Base-by-base conservation (phyloP, 2,113 vertebrate species). In the Falcunculus frontatus region DNA sequence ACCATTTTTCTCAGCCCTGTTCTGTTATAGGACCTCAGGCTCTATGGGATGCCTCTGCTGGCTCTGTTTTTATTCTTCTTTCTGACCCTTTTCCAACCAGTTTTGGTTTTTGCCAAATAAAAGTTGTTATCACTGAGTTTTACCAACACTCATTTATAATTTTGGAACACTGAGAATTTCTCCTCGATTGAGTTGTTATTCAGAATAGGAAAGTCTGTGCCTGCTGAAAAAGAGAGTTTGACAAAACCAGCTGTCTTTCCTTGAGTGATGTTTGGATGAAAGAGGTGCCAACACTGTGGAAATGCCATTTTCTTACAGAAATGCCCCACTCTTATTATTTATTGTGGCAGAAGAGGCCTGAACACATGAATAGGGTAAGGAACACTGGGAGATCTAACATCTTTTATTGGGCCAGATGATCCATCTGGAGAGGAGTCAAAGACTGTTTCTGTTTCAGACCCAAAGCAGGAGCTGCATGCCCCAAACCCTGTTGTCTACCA, bases 381-480 rank as follows among this genome's bases (percentile, higher is more conserved):
- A 25, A n/a, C 65, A 49, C 60, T 67, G 44, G 52, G 77, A 91
- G 18, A 67, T 18, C 30, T 60, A 30, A 18, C 52, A 35, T 33
- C 50, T 93, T 93, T 87, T 72, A 70, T 91, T 89, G 89, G 73
- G 44, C 42, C 87, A 91, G 77, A 75, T 87, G 82, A 95, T 87
- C 50, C 47, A 70, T 47, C 74, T 95, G 87, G 91, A 94, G 93
- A 67, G 56, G 52, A 87, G 35, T 91, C 86, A 86, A 69, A 92
- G n/a, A 6, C 23, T 55, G 26, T 49, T 90, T 87, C 78, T 79
- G 47, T 33, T 89, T 87, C 47, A 91, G 84, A 76, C 81, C 76
- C 93, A 73, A 59, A 91, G 47, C 80, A 74, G 69, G 74, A 96
- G 52, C 64, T 75, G 52, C 41, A 12, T 63, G 65, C 14, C 29